Base-by-base conservation (phyloP, 2,888 invertebrate species). In the Ctenicera cuprea region DNA sequence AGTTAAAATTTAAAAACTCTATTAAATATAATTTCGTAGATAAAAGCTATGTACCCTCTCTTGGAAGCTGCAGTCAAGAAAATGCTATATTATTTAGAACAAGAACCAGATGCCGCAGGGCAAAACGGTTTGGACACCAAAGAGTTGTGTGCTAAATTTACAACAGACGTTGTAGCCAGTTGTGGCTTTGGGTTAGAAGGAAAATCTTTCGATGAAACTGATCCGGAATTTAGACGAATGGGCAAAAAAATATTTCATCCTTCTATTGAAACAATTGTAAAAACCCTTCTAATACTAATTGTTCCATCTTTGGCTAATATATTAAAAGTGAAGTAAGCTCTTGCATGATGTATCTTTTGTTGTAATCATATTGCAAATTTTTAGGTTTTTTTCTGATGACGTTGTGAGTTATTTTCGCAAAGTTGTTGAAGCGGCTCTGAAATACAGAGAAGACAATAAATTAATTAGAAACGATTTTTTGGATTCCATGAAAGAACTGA, bases 41-140 rank as follows among this genome's bases (percentile, higher is more conserved):
- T 86, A 3, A 89, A 88, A 74, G 81, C 87, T 0, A 87, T 88
- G 76, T 89, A 88, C 73, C 85, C 87, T 0, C 81, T 89, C 1
- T 86, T 89, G 11, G 80, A 81, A 5, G 83, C 87, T n/a, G 87
- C 89, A 12, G 85, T 86, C 5, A 76, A 83, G 7, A 81, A 83
- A 41, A 80, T 89, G 65, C 84, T 83, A 0, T 77, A 82, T 0
- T 87, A 85, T 76, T 71, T 89, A 0, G 80, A 82, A 0, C 78
- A 82, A 20, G 80, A 85, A 45, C 11, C 7, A 4, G 33, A 20
- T 11, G 52, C 22, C n/a, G 11, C 38, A 66, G 80, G 76, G 41
- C 82, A 82, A 63, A 38, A 59, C 4, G 88, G 87, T 45, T 76
- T 88, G 8, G 85, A 89, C 76, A 85, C 84, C 0, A 88, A 88